Evolutionary conservation across 2,797 vertebrate species (phyloP).

Genomic region (Pangasius djambal): DNA sequence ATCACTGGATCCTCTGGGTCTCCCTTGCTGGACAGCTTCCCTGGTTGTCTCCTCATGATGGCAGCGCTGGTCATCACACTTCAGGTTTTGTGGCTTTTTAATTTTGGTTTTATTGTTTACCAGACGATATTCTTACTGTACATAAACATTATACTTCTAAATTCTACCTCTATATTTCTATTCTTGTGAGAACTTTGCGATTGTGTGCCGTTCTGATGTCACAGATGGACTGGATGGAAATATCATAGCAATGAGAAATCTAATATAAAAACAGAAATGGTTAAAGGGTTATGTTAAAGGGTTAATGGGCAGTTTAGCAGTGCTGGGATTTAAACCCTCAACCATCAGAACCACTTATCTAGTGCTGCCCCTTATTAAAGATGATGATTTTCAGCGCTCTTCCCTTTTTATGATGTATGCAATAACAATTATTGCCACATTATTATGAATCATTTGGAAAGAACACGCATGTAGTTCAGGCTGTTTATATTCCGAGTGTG

Average conservation of each 20-base stretch:
- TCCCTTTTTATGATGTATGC: neutral
- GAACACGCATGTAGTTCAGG: neutral
- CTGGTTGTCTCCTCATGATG: neutral
- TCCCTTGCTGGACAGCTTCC: neutral
- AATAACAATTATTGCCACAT: neutral
- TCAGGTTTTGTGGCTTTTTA: neutral
- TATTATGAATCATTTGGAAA: neutral
- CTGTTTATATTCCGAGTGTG: neutral
- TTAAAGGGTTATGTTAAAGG: neutral
- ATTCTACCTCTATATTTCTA: neutral
- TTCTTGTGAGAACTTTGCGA: neutral
- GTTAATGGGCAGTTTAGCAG: neutral
- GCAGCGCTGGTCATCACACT: neutral
- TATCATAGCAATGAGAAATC: neutral
- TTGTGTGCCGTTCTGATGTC: neutral
- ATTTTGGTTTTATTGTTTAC: neutral
- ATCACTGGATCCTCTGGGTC: neutral
- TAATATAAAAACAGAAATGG: neutral
- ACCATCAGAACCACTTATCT: neutral
- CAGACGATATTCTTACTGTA: neutral
- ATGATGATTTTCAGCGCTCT: conserved; percentile 1
- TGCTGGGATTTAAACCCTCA: neutral
- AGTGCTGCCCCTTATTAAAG: neutral
- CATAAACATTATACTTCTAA: neutral
- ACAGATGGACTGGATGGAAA: neutral